phyloP scores from a whole-genome alignment of 2,797 vertebrate genomes.

The Myotis findleyi region DNA sequence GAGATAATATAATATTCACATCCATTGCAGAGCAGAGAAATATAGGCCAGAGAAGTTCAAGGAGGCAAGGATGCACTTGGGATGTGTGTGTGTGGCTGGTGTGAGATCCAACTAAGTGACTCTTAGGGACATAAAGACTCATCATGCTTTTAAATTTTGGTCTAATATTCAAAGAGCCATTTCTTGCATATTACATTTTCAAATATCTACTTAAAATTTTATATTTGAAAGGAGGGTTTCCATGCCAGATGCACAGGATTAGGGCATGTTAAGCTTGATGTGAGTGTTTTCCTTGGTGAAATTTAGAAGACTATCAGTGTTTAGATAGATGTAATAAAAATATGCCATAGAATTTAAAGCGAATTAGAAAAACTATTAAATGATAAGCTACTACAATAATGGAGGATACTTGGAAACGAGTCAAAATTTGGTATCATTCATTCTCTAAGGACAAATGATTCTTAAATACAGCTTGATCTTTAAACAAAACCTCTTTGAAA shows the following conservation, averaged over 20 bases:
- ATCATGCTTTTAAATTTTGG: background rate
- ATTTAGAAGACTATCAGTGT: background rate
- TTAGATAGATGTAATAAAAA: background rate
- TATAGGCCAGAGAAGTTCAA: background rate
- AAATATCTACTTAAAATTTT: background rate
- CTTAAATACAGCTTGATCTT: background rate
- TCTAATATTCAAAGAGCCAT: background rate
- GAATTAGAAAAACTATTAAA: background rate
- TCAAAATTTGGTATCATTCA: background rate
- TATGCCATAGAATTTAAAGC: background rate
- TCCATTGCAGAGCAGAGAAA: background rate
- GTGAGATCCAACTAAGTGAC: too few species aligned
- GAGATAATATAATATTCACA: background rate
- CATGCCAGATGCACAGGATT: background rate
- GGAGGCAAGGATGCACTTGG: background rate
- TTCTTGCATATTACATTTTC: background rate
- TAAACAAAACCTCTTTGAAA: slow-evolving; percentile 11
- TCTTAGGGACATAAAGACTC: background rate
- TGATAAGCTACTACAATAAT: background rate
- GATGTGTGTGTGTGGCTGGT: background rate
- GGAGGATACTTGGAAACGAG: background rate
- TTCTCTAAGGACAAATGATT: slow-evolving; percentile 1
- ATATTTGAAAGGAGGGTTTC: background rate
- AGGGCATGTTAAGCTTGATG: background rate
- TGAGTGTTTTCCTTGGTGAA: background rate